Base-by-base conservation (phyloP, 2,888 invertebrate species). In the Sclerodermus sp. region DNA sequence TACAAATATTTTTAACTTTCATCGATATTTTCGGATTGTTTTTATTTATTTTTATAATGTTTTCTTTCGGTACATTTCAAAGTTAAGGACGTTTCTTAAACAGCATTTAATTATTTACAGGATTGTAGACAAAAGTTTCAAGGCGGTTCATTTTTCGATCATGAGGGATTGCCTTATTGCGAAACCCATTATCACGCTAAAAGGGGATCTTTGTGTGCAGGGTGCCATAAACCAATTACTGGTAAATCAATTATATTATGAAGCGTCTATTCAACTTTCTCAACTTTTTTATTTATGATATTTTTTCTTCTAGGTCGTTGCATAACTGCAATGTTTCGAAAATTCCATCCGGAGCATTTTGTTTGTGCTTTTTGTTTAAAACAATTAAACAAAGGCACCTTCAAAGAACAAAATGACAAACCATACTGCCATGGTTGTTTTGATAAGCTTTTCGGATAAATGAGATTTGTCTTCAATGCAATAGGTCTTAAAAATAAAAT, bases 331-430 rank as follows among this genome's bases (percentile, higher is more conserved):
- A 97, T 99, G 96, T 96, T 94, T 82, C 84, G 92, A 66, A 98
- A 99, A 81, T 99, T 96, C 85, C 99, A 99, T 80, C 98, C 98
- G 0, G 98, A 99, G 78, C 98, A 99, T 81, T 99, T 99, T 77
- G 96, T 96, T 6, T 99, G 99, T 82, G 96, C 97, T n/a, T 99
- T 97, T 82, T 99, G 99, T 75, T 84, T 96, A 57, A 91, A 96
- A 73, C 97, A 97, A 77, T 85, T 99, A 64, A 98, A 97, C 81
- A 98, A 98, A 78, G 98, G 98, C 69, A 99, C 98, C 0, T 99
- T 99, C 81, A 99, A 99, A 79, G 99, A 99, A 79, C 96, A 97
- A 76, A 96, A 96, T 76, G 95, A 96, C 72, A 96, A 97, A 76
- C 98, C 99, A 1, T 99, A 98, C 80, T 99, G 99, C 79, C 98